Base-by-base conservation (phyloP, 2,797 vertebrate species). In the Hydrophis major region DNA sequence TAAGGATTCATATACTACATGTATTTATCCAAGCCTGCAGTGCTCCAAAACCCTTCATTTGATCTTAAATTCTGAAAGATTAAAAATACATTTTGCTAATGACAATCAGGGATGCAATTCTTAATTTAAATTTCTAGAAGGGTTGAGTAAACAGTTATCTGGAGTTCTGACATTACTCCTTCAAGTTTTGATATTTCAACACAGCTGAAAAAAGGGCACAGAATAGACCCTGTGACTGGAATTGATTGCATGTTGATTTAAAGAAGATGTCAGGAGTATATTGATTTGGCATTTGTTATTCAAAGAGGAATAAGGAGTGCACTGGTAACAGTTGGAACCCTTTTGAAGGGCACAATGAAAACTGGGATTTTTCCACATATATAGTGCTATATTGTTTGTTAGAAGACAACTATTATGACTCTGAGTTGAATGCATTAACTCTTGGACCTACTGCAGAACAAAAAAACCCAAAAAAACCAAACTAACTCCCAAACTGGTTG, bases 371-470 rank as follows among this genome's bases (percentile, higher is more conserved):
- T 55, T 6, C 69, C 87, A 92, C 88, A 92, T 61, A 83, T 47
- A 47, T 94, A 95, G 89, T 47, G 37, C 95, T 95, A 93, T 95
- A 91, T 95, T 90, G 94, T 95, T 96, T 96, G 87, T 94, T 69
- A 93, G 53, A 89, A 96, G 60, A 74, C 6, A 92, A 95, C 94
- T 94, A 92, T 27, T 92, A 91, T 94, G 47, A 59, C 53, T 94
- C 16, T 83, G 92, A 92, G 93, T 42, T 87, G 53, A 93, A 93
- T 1, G 92, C 86, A 83, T 78, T 59, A 95, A 90, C 47, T 93
- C 86, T 89, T 89, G 87, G 55, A 42, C 32, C 57, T 6, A 22
- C 25, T 66, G 86, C 87, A 94, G 78, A 91, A 37, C 53, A 37
- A 57, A 37, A 56, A 87, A 7, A 13, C 14, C 53, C 56, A 32